These are phyloP conservation scores for Aurelia sp. DNA, from an alignment of 30 jellyfish, hydroid and myxozoan species.

Conservation along the genomic window DNA sequence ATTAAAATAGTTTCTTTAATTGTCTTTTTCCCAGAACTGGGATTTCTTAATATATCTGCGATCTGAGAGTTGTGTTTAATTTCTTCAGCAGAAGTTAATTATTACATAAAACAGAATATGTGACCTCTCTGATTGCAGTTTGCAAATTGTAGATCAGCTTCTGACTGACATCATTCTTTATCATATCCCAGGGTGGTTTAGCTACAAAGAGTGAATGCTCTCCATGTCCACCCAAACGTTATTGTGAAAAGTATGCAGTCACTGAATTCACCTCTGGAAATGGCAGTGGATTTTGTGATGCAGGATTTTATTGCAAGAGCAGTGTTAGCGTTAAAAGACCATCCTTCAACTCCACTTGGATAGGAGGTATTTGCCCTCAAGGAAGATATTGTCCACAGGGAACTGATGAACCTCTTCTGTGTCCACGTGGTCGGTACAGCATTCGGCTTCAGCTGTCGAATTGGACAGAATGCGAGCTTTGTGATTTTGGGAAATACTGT, in stretches of 20 bases:
- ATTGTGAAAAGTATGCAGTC: conserved; percentile 80
- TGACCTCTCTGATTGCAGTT: too few species aligned
- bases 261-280: conserved; percentile 74
- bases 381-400: conserved; percentile 96
- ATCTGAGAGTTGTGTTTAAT: too few species aligned
- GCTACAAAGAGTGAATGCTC: conserved; percentile 78
- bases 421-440: conserved; percentile 92
- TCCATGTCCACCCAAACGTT: conserved; percentile 85
- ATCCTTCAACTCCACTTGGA: conserved; percentile 77
- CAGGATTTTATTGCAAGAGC: conserved; percentile 88
- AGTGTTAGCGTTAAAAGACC: conserved; percentile 87
- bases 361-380: conserved; percentile 97
- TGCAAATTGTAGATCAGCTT: too few species aligned
- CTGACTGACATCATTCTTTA: too few species aligned
- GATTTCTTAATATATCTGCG: too few species aligned
- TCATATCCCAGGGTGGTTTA: conserved; percentile 79
- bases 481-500: conserved; percentile 92
- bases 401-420: conserved; percentile 81
- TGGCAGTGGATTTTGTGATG: conserved; percentile 90
- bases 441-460: conserved; percentile 54
- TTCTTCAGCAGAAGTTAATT: too few species aligned
- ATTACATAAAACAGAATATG: too few species aligned
- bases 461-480: conserved; percentile 80
- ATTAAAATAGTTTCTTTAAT: too few species aligned
- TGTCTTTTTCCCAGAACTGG: too few species aligned